Evolutionary conservation across 2,797 vertebrate genomes (phyloP), one percentile per base, ranked within the genome.

Genomic region (Hemitrygon akajei): DNA sequence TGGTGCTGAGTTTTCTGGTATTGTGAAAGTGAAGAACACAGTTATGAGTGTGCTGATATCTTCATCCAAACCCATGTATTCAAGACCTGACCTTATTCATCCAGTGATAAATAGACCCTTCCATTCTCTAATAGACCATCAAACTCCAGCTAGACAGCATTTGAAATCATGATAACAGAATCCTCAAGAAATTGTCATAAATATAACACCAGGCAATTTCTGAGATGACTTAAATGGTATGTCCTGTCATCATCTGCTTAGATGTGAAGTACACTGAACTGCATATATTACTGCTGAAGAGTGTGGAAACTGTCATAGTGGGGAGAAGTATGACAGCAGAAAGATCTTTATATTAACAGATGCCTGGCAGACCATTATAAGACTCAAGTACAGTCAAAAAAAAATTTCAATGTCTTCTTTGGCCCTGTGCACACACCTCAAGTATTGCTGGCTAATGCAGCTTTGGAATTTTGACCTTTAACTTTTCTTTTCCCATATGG

Each of bases 211-310:
- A 22, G 25, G 40, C 34, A 92, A 47, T 92, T 92, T 92, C 91
- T 40, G 40, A 92, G 25, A 92, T 56, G 69, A 92, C 56, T 73
- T 22, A 47, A 69, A 75, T 75, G 73, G 91, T 27, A 73, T 75
- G 7, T 92, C 73, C 91, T 92, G 40, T 75, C 40, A 92, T 75
- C 25, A 75, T 92, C 91, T 56, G 71, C 63, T 91, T 71, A 71
- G 87, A 20, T 69, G 22, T 37, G 34, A 91, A 71, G 87, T 66
- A 91, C 56, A 9, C 71, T 75, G 91, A 22, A 30, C 91, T 75
- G 69, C 37, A 92, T 92, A 75, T 92, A 75, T 92, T 73, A 92
- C 73, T 92, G 66, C n/a, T 47, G 89, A 73, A 75, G 34, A 56
- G 1, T 56, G 91, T 75, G 91, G 66, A 92, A 75, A 27, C 69